These are phyloP conservation scores for Hylaeus volcanicus DNA, from an alignment of 1,140 invertebrate genomes.

Conservation along the genomic window DNA sequence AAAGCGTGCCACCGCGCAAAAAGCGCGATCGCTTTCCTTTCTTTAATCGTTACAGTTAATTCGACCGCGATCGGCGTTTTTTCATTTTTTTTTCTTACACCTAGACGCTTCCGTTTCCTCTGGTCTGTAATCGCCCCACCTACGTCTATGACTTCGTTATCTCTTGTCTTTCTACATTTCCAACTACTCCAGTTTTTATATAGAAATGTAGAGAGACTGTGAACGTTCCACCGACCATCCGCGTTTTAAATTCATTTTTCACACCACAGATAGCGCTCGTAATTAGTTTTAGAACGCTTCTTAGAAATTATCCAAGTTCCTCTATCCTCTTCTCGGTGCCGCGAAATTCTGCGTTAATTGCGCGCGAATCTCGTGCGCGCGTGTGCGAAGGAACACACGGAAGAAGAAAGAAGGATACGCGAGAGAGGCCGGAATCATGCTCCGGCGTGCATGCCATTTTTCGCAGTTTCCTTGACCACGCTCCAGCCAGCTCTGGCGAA, in stretches of 20 bases:
- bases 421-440: constrained; percentile 67
- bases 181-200: too few species aligned
- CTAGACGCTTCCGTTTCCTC: neutral
- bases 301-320: too few species aligned
- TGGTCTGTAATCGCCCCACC: neutral
- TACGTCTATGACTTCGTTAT: too few species aligned
- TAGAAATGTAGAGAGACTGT: too few species aligned
- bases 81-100: neutral
- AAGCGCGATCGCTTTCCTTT: constrained; percentile 13
- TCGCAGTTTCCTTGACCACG: constrained; percentile 67
- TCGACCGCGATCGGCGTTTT: neutral
- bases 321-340: neutral
- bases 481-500: constrained; percentile 37
- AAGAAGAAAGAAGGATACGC: constrained; percentile 7
- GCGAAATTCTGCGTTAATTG: constrained; percentile 48
- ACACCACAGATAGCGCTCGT: too few species aligned
- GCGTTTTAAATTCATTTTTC: too few species aligned
- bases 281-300: too few species aligned
- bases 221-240: too few species aligned
- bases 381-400: neutral
- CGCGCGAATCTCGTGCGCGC: neutral
- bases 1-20: neutral
- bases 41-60: constrained; percentile 30
- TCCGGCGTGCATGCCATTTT: constrained; percentile 70
- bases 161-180: neutral